These are phyloP conservation scores for Pseudococcus longispinus DNA, from an alignment of 2,888 invertebrate genomes.

Conservation along the genomic window DNA sequence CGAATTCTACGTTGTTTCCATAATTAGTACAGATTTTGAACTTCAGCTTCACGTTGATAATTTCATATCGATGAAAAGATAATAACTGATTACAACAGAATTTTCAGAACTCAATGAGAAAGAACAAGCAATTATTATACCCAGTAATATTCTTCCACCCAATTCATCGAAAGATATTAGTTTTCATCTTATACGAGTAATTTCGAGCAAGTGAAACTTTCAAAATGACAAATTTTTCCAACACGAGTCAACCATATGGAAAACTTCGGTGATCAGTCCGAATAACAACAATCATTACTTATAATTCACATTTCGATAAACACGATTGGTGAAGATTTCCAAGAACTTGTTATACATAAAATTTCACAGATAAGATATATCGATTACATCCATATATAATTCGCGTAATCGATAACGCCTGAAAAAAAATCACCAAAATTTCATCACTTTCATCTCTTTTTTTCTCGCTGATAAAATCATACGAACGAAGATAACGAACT, in stretches of 20 bases:
- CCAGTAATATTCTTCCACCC: background rate
- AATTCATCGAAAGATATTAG: background rate
- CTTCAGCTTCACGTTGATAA: background rate
- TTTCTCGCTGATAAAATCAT: background rate
- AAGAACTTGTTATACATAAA: conserved; percentile 32
- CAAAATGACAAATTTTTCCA: background rate
- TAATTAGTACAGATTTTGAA: background rate
- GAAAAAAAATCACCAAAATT: conserved; percentile 21
- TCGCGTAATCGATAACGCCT: background rate
- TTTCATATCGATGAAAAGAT: background rate
- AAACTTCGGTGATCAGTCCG: background rate
- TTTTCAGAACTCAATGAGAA: background rate
- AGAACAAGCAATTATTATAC: too few relatives aligned
- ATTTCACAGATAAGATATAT: conserved; percentile 19
- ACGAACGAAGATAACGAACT: background rate
- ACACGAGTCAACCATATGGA: background rate
- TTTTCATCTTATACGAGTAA: background rate
- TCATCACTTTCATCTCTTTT: conserved; percentile 6
- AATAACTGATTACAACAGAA: background rate
- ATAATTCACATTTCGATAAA: conserved; percentile 18
- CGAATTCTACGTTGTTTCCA: background rate
- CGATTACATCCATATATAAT: background rate
- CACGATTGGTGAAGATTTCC: background rate
- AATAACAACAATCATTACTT: background rate
- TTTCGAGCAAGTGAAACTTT: background rate